Evolutionary conservation across 2,113 vertebrate genomes (phyloP).

Genomic region (Platycercus adscitus): DNA sequence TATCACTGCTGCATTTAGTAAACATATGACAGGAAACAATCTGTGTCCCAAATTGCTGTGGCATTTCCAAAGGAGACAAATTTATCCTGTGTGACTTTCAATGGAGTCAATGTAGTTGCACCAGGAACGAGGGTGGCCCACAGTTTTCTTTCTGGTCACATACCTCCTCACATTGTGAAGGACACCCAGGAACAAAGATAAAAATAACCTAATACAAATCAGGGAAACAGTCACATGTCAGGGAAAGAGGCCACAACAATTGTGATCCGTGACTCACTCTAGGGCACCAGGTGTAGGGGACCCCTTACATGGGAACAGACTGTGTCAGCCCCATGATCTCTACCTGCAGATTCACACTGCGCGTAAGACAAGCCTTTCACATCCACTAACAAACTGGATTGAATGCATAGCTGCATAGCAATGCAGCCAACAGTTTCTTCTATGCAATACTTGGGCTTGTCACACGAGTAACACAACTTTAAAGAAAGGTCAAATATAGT

Average conservation of each 20-base stretch:
- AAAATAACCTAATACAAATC: slow-evolving; percentile 46
- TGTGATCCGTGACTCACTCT: neutral
- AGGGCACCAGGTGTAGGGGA: neutral
- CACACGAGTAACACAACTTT: neutral
- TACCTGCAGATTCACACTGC: neutral
- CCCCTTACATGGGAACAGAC: neutral
- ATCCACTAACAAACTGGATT: neutral
- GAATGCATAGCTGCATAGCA: neutral
- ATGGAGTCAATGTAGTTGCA: neutral
- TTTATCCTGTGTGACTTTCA: slow-evolving; percentile 28
- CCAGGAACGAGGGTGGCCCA: neutral
- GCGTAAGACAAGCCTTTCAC: neutral
- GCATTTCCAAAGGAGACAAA: slow-evolving; percentile 57
- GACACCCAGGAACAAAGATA: slow-evolving; percentile 39
- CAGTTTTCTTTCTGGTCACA: neutral
- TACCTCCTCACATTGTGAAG: slow-evolving; percentile 17
- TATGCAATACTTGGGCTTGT: neutral
- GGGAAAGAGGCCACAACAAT: neutral
- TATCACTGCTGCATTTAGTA: slow-evolving; percentile 66
- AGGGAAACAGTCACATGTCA: neutral
- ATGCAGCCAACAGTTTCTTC: neutral
- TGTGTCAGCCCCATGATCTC: neutral
- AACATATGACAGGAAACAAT: slow-evolving; percentile 52
- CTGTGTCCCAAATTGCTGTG: slow-evolving; percentile 20
- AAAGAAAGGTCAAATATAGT: neutral